Evolutionary conservation across 2,888 invertebrate genomes (phyloP), one percentile per base, ranked within the genome.

Genomic region (Ferrisia virgata): DNA sequence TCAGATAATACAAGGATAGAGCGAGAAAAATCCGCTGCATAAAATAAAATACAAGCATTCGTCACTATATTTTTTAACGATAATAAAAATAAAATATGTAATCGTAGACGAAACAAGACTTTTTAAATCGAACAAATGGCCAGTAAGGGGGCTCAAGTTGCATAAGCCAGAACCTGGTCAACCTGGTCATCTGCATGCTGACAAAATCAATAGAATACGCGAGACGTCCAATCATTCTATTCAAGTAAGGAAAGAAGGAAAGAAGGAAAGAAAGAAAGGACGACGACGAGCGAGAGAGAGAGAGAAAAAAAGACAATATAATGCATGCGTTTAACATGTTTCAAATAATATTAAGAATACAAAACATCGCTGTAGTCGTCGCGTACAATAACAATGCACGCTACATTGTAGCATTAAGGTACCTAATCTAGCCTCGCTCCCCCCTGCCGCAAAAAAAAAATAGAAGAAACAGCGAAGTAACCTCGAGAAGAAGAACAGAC

Each of bases 311-410:
- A 13, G 53, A 82, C 82, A 69, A 33, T 33, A 83, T 83, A 83
- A 83, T 40, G 72, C 83, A 83, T 76, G 83, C 83, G 72, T 83
- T 83, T 83, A 76, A 83, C 83, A 76, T 43, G 82, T 83, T 83
- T 83, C 72, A 72, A 81, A 53, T 33, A 15, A 22, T 64, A 81
- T 81, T 58, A 81, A n/a, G n/a, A n/a, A 81, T 64, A 76, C 72
- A 76, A 76, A 76, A 76, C 81, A 22, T 53, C 11, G 9, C 13
- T 13, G 13, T 9, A 40, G 40, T 40, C 8, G 18, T 53, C 47
- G 13, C 40, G 28, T 11, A 22, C 43, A 58, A n/a, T n/a, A n/a
- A 81, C 53, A 58, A 53, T 53, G 8, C 22, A n/a, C n/a, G n/a
- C 22, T 2, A 22, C 53, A 53, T 53, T 53, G 22, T 53, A 53